phyloP scores from a whole-genome alignment of 2,113 vertebrate species.

The Alexandromys fortis region DNA sequence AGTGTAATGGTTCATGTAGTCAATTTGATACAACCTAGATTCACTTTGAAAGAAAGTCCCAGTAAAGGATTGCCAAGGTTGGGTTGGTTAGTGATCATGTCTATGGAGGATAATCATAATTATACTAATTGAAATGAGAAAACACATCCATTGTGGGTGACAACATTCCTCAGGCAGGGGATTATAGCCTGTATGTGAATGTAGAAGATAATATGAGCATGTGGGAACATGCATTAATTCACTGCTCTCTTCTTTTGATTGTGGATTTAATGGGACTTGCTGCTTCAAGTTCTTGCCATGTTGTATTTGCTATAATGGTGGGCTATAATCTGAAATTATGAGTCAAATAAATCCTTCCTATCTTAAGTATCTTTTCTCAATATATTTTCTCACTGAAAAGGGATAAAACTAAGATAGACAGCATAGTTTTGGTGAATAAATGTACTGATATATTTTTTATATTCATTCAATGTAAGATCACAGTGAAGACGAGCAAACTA shows the following conservation, averaged over 20 bases:
- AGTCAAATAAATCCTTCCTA: background rate
- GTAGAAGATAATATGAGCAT: background rate
- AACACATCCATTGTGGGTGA: background rate
- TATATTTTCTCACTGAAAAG: background rate
- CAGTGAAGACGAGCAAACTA: constrained; percentile 9
- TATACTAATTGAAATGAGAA: background rate
- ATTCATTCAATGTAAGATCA: background rate
- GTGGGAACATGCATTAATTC: background rate
- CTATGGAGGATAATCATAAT: background rate
- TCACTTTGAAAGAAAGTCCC: background rate
- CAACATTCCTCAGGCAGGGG: background rate
- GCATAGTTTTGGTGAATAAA: background rate
- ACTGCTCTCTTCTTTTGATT: background rate
- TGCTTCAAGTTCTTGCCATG: background rate
- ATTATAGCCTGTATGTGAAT: background rate
- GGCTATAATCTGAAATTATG: background rate
- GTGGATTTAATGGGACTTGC: background rate
- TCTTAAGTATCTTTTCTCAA: background rate
- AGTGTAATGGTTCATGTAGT: background rate
- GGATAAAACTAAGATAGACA: background rate
- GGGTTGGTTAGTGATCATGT: background rate
- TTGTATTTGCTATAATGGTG: background rate
- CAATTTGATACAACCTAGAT: background rate
- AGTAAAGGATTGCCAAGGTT: background rate
- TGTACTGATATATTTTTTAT: background rate